Evolutionary conservation across 2,888 invertebrate species (phyloP).

Genomic region (Clostera curtula): DNA sequence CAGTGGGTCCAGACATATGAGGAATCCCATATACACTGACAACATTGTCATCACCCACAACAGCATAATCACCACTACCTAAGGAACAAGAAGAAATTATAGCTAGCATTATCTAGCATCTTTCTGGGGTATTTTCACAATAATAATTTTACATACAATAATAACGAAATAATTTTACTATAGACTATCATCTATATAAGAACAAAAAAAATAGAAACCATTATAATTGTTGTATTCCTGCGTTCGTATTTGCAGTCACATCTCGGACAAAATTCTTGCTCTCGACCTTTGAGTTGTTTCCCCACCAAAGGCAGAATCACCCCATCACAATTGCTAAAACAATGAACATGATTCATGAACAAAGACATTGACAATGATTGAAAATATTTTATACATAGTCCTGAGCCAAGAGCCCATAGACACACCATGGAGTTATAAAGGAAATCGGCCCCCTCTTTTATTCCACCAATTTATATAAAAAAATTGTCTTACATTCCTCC

Average conservation of each 20-base stretch:
- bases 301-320: conserved; percentile 81
- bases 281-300: conserved; percentile 80
- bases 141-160: too few species aligned
- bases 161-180: too few species aligned
- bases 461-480: too few species aligned
- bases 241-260: conserved; percentile 96
- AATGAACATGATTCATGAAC: conserved; percentile 6
- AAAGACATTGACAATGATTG: not conserved
- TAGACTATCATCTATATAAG: too few species aligned
- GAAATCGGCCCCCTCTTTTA: too few species aligned
- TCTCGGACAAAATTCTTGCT: conserved; percentile 87
- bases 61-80: conserved; percentile 96
- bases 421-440: too few species aligned
- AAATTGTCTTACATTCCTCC: too few species aligned
- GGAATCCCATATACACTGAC: conserved; percentile 94
- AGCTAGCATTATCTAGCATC: not conserved
- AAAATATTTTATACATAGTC: too few species aligned
- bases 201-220: conserved; percentile 69
- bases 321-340: conserved; percentile 84
- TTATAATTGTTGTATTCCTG: conserved; percentile 92
- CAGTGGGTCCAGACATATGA: conserved; percentile 93
- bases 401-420: too few species aligned
- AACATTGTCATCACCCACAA: conserved; percentile 94
- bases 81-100: conserved; percentile 22
- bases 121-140: too few species aligned